Evolutionary conservation across 2,888 invertebrate species (phyloP), one percentile per base, ranked within the genome.

Genomic region (Drosophila subsilvestris): DNA sequence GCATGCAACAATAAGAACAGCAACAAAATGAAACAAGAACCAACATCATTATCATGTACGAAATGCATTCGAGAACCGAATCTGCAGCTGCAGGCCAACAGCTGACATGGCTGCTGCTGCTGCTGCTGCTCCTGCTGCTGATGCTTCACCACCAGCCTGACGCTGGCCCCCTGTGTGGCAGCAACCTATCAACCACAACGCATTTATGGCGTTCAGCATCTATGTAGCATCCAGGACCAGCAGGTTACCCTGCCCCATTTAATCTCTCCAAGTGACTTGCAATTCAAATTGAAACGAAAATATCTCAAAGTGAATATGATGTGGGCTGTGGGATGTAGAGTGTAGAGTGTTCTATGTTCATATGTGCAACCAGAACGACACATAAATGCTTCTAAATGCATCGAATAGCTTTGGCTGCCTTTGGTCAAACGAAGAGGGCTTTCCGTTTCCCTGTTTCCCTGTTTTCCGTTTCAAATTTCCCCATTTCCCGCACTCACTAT

Each of bases 271-370:
- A 88, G 84, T 88, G 75, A 85, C 86, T 85, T 79, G 71, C 73
- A 87, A 80, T 87, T 79, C 72, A 71, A 87, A 78, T 82, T 71
- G 82, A 80, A 85, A 78, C 72, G 69, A 72, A 88, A 83, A 86
- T 83, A 88, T 55, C 66, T 86, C 88, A 88, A 88, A 88, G 84
- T 79, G 86, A 78, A 83, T 86, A 76, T 79, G 85, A 78, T 81
- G 86, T 70, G 79, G 75, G 73, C 42, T 37, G 6, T n/a, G n/a
- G n/a, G 85, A 78, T 81, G 86, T 70, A 76, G 75, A 70, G 42
- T 37, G 6, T 4, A 18, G 47, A 53, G n/a, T 56, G 44, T 44
- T 25, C 25, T 6, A 6, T 6, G 6, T 0, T 6, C 25, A 25
- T 27, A 27, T 27, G 27, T 8, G 27, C 9, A 3, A 27, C 27